phyloP scores from a whole-genome alignment of 2,797 vertebrate species.

The Lycodopsis pacificus region DNA sequence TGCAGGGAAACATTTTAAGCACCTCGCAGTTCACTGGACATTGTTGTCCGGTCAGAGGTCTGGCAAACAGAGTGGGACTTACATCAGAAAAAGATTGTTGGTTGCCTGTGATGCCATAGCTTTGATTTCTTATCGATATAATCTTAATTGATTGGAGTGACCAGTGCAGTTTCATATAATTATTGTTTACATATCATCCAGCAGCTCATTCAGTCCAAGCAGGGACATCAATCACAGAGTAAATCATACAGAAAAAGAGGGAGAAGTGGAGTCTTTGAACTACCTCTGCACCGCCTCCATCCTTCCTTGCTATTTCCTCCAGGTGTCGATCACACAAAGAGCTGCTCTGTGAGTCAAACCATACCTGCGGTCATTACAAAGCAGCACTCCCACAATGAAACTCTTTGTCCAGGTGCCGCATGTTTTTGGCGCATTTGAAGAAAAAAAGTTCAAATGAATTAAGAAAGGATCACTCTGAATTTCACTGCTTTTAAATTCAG shows the following conservation, averaged over 20 bases:
- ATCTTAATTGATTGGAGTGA: slow-evolving; percentile 9
- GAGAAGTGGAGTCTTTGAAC: slow-evolving; percentile 43
- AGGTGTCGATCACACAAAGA: slow-evolving; percentile 69
- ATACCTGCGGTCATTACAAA: slow-evolving; percentile 48
- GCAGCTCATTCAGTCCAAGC: slow-evolving; percentile 9
- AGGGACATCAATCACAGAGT: slow-evolving; percentile 10
- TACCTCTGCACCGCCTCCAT: slow-evolving; percentile 42
- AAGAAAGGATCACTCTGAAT: slow-evolving; percentile 12
- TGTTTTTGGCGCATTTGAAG: slow-evolving; percentile 24
- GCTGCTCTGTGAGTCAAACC: slow-evolving; percentile 49
- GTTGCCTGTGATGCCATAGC: neutral
- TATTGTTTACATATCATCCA: slow-evolving; percentile 19
- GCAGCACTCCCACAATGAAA: slow-evolving; percentile 39
- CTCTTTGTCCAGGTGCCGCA: slow-evolving; percentile 33
- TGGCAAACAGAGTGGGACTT: slow-evolving; percentile 25
- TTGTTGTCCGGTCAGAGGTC: slow-evolving; percentile 43
- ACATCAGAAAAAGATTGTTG: neutral
- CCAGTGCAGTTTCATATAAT: slow-evolving; percentile 8
- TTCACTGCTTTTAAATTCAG: slow-evolving; percentile 41
- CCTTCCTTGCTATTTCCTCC: slow-evolving; percentile 60
- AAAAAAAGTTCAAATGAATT: slow-evolving; percentile 22
- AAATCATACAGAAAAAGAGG: slow-evolving; percentile 19
- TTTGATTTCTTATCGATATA: slow-evolving; percentile 13
- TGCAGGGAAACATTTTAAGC: slow-evolving; percentile 64
- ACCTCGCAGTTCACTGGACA: slow-evolving; percentile 55